These are phyloP conservation scores for Leptinotarsa undecemlineata DNA, from an alignment of 1,140 invertebrate genomes.

Conservation along the genomic window DNA sequence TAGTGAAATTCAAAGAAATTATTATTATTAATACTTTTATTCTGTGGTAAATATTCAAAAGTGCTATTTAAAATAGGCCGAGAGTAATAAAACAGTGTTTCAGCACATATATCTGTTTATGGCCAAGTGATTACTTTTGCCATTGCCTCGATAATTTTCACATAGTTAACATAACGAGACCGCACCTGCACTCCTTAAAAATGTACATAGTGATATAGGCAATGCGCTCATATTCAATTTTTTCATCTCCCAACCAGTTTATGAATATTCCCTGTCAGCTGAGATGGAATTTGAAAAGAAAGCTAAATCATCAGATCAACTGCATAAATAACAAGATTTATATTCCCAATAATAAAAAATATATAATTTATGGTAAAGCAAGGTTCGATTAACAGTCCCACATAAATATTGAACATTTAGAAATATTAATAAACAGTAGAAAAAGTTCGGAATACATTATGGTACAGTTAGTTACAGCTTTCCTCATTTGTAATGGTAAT, in stretches of 20 bases:
- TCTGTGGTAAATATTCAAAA: not conserved
- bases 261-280: slow-evolving; percentile 28
- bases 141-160: slow-evolving; percentile 3
- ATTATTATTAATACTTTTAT: too few relatives aligned
- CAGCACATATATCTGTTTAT: not conserved
- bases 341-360: slow-evolving; percentile 21
- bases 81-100: not conserved
- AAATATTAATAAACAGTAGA: slow-evolving; percentile 27
- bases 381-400: slow-evolving; percentile 22
- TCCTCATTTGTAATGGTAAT: slow-evolving; percentile 24
- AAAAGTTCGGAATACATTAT: slow-evolving; percentile 26
- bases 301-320: slow-evolving; percentile 22
- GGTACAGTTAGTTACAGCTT: slow-evolving; percentile 16
- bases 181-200: slow-evolving; percentile 18
- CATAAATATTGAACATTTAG: slow-evolving; percentile 29
- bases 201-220: slow-evolving; percentile 19
- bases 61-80: not conserved
- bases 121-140: not conserved
- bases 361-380: slow-evolving; percentile 30
- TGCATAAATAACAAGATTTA: slow-evolving; percentile 28
- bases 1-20: too few relatives aligned
- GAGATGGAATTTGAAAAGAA: slow-evolving; percentile 29
- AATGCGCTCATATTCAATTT: slow-evolving; percentile 8
- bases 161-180: slow-evolving; percentile 18
- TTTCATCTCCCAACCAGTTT: slow-evolving; percentile 27